Evolutionary conservation across 2,113 vertebrate genomes (phyloP).

Genomic region (Notarius lentiginosus): DNA sequence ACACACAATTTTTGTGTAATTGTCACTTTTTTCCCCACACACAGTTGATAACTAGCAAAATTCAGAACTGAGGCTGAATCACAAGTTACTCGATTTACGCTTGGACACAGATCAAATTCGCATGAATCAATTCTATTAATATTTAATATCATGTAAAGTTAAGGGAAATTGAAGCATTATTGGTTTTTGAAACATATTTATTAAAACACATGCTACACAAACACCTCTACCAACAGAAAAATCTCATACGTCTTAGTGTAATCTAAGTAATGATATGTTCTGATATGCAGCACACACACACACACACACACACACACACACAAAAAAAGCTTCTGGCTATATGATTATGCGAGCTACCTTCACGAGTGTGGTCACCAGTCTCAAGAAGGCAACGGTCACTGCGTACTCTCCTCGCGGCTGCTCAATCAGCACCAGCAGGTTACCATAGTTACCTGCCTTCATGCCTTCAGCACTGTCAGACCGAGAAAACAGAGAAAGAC

Average conservation of each 20-base stretch:
- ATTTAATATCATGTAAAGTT: background rate
- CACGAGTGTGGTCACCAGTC: slow-evolving; percentile 87
- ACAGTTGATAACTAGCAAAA: background rate
- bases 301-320: too few relatives aligned
- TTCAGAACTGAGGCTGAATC: too few relatives aligned
- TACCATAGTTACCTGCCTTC: slow-evolving; percentile 95
- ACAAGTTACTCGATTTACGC: background rate
- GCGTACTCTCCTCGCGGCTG: slow-evolving; percentile 92
- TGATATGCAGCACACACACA: background rate
- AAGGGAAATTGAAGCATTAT: background rate
- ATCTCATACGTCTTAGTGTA: background rate
- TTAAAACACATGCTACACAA: background rate
- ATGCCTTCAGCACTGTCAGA: slow-evolving; percentile 89
- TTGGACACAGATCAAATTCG: background rate
- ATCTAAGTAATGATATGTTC: background rate
- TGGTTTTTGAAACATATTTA: background rate
- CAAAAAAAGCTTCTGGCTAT: background rate
- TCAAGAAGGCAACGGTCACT: slow-evolving; percentile 90
- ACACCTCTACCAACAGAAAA: background rate
- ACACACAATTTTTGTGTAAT: background rate
- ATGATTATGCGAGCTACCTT: slow-evolving; percentile 69
- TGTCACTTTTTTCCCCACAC: background rate
- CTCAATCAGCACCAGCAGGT: slow-evolving; percentile 88
- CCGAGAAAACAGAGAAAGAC: background rate
- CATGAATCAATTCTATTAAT: background rate